phyloP scores from a whole-genome alignment of 2,113 vertebrate genomes.

The Meles meles region DNA sequence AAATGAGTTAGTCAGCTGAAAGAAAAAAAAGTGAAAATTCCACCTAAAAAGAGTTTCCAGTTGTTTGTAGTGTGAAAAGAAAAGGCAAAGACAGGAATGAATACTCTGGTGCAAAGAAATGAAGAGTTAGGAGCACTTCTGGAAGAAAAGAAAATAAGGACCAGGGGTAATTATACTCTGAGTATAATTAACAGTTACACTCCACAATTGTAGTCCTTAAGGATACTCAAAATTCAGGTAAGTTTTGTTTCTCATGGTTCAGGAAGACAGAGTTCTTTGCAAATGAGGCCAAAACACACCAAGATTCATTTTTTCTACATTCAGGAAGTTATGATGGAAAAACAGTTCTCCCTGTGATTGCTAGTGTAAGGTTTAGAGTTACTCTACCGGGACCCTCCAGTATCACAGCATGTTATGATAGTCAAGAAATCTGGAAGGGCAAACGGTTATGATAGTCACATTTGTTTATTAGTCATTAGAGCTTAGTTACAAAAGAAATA shows the following conservation, averaged over 20 bases:
- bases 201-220: not conserved
- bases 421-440: not conserved
- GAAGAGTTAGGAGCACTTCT: not conserved
- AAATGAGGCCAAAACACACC: not conserved
- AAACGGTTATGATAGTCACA: not conserved
- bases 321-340: not conserved
- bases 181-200: not conserved
- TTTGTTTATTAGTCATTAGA: not conserved
- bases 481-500: conserved; percentile 9
- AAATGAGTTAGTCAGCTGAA: not conserved
- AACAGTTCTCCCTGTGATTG: not conserved
- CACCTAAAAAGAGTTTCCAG: not conserved
- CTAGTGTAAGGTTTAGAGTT: not conserved
- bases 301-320: not conserved
- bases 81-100: not conserved
- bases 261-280: not conserved
- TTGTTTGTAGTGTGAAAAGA: not conserved
- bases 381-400: not conserved
- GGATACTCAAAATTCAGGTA: not conserved
- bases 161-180: not conserved
- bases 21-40: conserved; percentile 33
- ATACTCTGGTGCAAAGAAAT: not conserved
- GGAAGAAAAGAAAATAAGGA: not conserved
- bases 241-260: not conserved
- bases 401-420: not conserved